Base-by-base conservation (phyloP, 2,797 vertebrate genomes). In the Limosa lapponica region DNA sequence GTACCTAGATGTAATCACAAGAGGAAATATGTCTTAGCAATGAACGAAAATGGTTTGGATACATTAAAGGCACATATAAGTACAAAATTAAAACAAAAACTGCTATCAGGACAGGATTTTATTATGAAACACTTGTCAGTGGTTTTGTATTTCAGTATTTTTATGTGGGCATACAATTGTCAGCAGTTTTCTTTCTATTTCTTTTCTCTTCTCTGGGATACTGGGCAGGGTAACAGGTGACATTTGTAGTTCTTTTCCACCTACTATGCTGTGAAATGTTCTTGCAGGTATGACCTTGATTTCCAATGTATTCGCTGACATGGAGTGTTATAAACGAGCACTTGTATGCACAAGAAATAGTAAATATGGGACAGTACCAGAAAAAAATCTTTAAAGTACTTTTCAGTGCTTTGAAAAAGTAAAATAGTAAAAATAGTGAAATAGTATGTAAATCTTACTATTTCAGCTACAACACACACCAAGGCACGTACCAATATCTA, bases 1-100 rank as follows among this genome's bases (percentile, higher is more conserved):
- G 24, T 78, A 91, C 32, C 81, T 64, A 95, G 59, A 34, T 90
- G 41, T 73, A 39, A 96, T 87, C 39, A 86, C 48, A 75, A 78
- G 34, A 87, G n/a, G 34, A 92, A 85, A 80, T 66, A 82, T 16
- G 2, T 58, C 36, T 77, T 69, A 59, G n/a, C 20, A 77, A 74
- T 36, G 34, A 57, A 71, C 54, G n/a, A 64, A 87, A 85, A 89
- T 52, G 24, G 8, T 84, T 82, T 89, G 82, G 43, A 57, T 72
- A 37, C 30, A 93, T 55, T 91, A 61, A 86, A 75, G 46, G 89
- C 73, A 93, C 24, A 82, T 27, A 51, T 32, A 91, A 92, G n/a
- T 30, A 79, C 6, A 71, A 67, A 77, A 82, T 43, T 70, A 65
- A 87, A 83, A 19, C 10, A 81, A 74, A 93, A 73, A 25, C 28